Evolutionary conservation across 2,888 invertebrate genomes (phyloP), one percentile per base, ranked within the genome.

Genomic region (Elegia similella): DNA sequence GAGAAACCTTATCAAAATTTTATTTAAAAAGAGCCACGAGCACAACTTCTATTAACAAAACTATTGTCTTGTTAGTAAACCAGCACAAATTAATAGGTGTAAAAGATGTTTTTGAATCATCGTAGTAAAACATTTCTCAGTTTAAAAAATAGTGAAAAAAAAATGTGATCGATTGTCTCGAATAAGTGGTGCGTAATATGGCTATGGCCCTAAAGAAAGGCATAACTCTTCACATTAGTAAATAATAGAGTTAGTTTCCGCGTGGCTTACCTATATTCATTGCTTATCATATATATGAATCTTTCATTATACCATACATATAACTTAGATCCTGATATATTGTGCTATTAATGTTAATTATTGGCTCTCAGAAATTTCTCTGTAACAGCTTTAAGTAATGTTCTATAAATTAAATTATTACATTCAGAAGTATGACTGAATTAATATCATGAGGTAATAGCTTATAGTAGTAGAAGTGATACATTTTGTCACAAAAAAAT

Each of bases 401-500:
- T 23, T 23, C 23, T 3, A 3, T 3, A 23, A 23, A 23, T 23
- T 38, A 38, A 38, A n/a, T 38, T 38, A 38, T 38, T 38, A 38
- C 6, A 38, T 12, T 38, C 38, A n/a, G 6, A 17, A 38, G 48
- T 8, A 16, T 34, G 50, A 50, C 17, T 50, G 50, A 50, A 6
- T 16, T 47, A 46, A 29, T 46, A 29, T 32, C 48, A 32, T 50
- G 15, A 50, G 7, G 48, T 34, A 16, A 50, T 50, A 48, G 38
- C 12, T n/a, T 38, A 16, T 32, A 15, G 6, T 34, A 50, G 17
- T 50, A 34, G 5, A 16, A 34, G 50, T 34, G 16, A 50, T 50
- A 50, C 1, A 16, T 50, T 50, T 50, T 15, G 50, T 50, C 50
- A 34, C 50, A 50, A 50, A 50, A 50, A 50, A 17, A 34, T 50